Evolutionary conservation across 2,113 vertebrate species (phyloP).

Genomic region (Platysteira castanea): DNA sequence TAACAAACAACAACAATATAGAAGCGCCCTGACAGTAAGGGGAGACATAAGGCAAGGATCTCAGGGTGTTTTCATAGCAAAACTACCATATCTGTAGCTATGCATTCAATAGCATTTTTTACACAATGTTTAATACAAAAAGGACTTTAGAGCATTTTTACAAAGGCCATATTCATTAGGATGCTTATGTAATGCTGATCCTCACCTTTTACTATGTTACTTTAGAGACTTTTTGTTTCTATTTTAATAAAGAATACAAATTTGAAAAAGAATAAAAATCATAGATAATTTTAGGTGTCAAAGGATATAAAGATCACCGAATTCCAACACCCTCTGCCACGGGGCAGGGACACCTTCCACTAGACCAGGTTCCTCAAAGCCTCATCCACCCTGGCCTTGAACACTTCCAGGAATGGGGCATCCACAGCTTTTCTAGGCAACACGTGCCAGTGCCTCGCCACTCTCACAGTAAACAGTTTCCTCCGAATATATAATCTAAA

Average conservation of each 20-base stretch:
- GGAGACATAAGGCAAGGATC: background rate
- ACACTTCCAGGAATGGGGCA: background rate
- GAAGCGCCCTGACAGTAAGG: background rate
- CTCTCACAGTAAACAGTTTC: background rate
- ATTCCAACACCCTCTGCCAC: background rate
- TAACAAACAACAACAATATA: background rate
- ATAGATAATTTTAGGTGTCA: background rate
- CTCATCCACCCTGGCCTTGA: background rate
- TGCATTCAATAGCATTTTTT: background rate
- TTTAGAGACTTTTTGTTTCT: background rate
- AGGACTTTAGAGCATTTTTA: background rate
- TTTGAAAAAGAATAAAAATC: background rate
- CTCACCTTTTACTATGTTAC: background rate
- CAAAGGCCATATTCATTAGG: background rate
- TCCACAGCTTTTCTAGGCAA: background rate
- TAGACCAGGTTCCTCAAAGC: background rate
- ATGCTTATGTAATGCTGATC: background rate
- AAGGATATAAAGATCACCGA: background rate
- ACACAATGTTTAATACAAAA: background rate
- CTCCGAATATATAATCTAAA: background rate
- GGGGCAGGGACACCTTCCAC: background rate
- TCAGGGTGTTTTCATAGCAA: background rate
- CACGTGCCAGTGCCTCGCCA: too few relatives aligned
- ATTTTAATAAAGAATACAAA: background rate
- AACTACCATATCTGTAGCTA: background rate